phyloP scores from a whole-genome alignment of 2,888 invertebrate species.

The Stenolophus ochropezus region DNA sequence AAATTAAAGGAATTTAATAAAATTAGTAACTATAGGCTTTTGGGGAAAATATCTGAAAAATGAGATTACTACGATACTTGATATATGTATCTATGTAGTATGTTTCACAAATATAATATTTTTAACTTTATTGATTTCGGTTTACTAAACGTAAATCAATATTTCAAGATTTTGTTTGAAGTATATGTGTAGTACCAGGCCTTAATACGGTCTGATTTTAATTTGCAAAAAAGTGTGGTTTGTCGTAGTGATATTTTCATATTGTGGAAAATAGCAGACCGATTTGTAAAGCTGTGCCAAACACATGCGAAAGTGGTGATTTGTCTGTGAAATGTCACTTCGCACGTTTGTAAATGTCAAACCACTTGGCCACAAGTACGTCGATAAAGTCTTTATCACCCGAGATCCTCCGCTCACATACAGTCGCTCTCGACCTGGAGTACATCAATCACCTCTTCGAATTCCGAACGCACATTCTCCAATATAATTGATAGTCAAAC shows the following conservation, averaged over 20 bases:
- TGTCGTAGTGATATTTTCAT: constrained; percentile 9
- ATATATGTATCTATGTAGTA: too few species aligned
- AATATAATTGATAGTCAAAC: constrained; percentile 22
- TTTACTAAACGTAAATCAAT: too few species aligned
- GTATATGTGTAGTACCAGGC: too few species aligned
- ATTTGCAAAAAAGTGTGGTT: too few species aligned
- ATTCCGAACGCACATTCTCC: constrained; percentile 1
- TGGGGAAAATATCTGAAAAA: too few species aligned
- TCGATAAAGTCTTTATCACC: constrained; percentile 48
- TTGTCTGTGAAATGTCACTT: constrained; percentile 38
- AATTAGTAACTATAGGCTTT: too few species aligned
- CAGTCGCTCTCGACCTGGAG: not conserved
- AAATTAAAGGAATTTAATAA: too few species aligned
- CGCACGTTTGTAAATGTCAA: constrained; percentile 44
- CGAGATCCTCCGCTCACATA: not conserved
- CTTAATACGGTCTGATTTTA: too few species aligned
- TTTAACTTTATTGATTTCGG: too few species aligned
- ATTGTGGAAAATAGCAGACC: not conserved
- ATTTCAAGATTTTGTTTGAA: too few species aligned
- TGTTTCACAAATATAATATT: too few species aligned
- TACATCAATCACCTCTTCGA: constrained; percentile 18
- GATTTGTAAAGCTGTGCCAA: constrained; percentile 6
- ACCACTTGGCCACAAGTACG: constrained; percentile 45
- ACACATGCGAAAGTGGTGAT: constrained; percentile 35
- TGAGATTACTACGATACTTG: too few species aligned